These are phyloP conservation scores for Glomeris maerens DNA, from an alignment of 1,140 invertebrate species.

Conservation along the genomic window DNA sequence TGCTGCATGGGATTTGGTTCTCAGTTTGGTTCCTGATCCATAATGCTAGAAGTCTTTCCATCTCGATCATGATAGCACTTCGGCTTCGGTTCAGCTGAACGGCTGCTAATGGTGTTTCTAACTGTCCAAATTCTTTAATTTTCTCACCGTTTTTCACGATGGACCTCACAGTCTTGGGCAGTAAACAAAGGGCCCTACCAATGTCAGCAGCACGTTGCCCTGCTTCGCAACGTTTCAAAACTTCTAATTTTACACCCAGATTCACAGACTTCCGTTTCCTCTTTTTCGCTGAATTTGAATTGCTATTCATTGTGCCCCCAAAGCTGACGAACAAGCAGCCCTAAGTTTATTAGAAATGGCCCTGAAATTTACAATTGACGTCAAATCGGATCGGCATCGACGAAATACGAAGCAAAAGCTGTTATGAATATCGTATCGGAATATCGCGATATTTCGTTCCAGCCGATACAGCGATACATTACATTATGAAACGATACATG, in stretches of 20 bases:
- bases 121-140: background rate
- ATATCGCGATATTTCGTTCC: too few relatives aligned
- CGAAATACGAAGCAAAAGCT: too few relatives aligned
- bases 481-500: too few relatives aligned
- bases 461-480: too few relatives aligned
- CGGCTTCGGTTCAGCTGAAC: background rate
- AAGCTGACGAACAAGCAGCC: too few relatives aligned
- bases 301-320: too few relatives aligned
- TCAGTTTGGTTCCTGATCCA: background rate
- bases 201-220: background rate
- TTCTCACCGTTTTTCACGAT: background rate
- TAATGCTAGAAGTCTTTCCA: constrained; percentile 7
- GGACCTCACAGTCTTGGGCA: background rate
- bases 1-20: background rate
- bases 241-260: background rate
- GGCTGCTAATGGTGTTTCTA: background rate
- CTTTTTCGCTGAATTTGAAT: too few relatives aligned
- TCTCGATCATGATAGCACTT: constrained; percentile 7
- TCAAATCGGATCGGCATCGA: too few relatives aligned
- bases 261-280: background rate
- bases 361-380: too few relatives aligned
- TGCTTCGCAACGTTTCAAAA: background rate
- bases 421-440: too few relatives aligned
- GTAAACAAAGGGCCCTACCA: background rate
- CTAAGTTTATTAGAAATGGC: too few relatives aligned